Base-by-base conservation (phyloP, 2,888 invertebrate species). In the Eupsilia transversa region DNA sequence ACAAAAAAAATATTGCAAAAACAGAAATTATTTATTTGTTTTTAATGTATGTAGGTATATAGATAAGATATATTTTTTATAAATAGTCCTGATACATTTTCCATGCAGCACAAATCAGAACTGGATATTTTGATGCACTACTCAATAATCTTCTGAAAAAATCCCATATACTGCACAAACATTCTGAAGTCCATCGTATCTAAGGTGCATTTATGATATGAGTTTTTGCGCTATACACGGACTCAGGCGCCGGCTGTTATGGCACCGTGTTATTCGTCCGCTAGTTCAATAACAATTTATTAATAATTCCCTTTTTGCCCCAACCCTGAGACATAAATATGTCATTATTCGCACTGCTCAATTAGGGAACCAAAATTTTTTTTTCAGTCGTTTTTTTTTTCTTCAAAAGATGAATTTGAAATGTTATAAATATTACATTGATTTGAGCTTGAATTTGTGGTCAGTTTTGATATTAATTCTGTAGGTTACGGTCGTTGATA, bases 341-440 rank as follows among this genome's bases (percentile, higher is more conserved):
- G 94, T 94, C 94, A 94, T 95, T 94, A 94, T 94, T 94, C 93
- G 90, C 95, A 92, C 95, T 92, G 91, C 88, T 93, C 95, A 95
- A 95, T 96, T 95, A 95, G 91, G 84, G 72, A 59, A 68, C 74
- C 23, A 30, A 41, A 12, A 64, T 7, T 68, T 83, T 83, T 81
- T 80, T 77, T 71, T n/a, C n/a, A n/a, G n/a, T n/a, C n/a, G n/a
- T n/a, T n/a, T n/a, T n/a, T 7, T 68, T 83, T 83, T 81, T 80
- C 75, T 71, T n/a, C 10, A 63, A 83, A 86, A 80, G 79, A 80
- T 87, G 86, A 83, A 84, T 89, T 84, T 77, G 72, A 83, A 81
- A 86, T 74, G 80, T 83, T 79, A 88, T 88, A 80, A 86, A 88
- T 88, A 80, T 87, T 83, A 83, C 78, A 86, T 87, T 82, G 66